Conservation (phyloP, 1,140 invertebrate species). For the Aphaenogaster rudis region DNA sequence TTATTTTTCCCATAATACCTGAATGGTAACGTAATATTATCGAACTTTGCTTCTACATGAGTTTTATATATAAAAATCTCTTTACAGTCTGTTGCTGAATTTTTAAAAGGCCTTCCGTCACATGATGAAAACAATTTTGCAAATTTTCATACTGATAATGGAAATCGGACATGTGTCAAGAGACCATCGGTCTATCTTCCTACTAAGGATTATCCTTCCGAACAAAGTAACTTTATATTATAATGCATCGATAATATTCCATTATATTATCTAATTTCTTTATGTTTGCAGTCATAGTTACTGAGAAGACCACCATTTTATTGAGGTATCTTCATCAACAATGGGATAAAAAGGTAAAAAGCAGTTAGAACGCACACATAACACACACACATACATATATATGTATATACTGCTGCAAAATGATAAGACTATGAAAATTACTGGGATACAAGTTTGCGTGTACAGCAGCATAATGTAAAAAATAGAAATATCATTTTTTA, state of each 20-base stretch:
- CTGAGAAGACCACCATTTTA: conserved; percentile 97
- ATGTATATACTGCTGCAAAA: not conserved
- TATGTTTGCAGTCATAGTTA: conserved; percentile 94
- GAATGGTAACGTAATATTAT: not conserved
- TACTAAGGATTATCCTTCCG: conserved; percentile 95
- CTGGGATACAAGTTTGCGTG: not conserved
- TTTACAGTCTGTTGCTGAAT: conserved; percentile 93
- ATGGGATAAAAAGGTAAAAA: conserved; percentile 95
- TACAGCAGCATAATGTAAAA: not conserved
- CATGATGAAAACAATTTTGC: conserved; percentile 97
- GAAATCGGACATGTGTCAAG: conserved; percentile 94
- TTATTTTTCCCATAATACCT: not conserved
- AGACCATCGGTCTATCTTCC: conserved; percentile 96
- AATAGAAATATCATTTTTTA: not conserved
- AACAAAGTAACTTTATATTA: conserved; percentile 91
- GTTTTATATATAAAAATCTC: conserved; percentile 51
- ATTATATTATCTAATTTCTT: conserved; percentile 27
- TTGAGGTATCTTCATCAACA: conserved; percentile 97
- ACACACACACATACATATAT: not conserved
- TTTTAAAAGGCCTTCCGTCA: conserved; percentile 96
- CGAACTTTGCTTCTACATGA: not conserved
- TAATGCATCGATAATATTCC: not conserved
- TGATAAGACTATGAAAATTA: not conserved
- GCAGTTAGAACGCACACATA: not conserved
- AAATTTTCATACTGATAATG: conserved; percentile 94